These are phyloP conservation scores for Tragelaphus strepsiceros DNA, from an alignment of 2,113 vertebrate genomes.

Conservation along the genomic window DNA sequence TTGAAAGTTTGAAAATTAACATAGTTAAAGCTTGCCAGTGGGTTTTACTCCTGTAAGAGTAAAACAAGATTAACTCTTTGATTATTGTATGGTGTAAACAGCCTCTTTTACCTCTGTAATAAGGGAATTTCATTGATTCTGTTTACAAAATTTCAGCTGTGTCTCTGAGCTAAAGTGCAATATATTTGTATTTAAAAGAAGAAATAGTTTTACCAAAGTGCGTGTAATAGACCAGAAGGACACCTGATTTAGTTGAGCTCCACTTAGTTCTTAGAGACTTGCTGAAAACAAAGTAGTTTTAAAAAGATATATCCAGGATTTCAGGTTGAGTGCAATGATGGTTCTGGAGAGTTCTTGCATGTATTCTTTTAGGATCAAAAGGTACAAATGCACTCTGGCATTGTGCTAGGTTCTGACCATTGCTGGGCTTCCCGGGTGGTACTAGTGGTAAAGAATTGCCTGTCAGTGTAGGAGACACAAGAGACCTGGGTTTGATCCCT, in stretches of 20 bases:
- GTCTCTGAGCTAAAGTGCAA: slow-evolving; percentile 52
- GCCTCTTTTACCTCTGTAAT: slow-evolving; percentile 46
- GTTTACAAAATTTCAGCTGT: slow-evolving; percentile 58
- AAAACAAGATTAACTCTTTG: slow-evolving; percentile 78
- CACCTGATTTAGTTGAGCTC: background rate
- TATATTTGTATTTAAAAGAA: slow-evolving; percentile 42
- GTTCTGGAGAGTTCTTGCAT: background rate
- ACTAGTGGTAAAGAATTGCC: background rate
- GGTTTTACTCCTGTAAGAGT: slow-evolving; percentile 68
- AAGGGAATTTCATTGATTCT: slow-evolving; percentile 48
- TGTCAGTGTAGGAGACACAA: background rate
- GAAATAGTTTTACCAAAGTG: background rate
- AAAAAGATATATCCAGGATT: background rate
- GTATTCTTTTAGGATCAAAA: background rate
- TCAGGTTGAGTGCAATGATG: background rate
- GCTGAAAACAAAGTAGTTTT: background rate
- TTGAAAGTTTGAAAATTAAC: slow-evolving; percentile 81
- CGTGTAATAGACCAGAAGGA: background rate
- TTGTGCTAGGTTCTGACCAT: background rate
- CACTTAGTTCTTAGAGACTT: background rate
- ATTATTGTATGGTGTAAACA: slow-evolving; percentile 72
- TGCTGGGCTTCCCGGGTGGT: background rate
- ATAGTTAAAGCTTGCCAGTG: slow-evolving; percentile 77
- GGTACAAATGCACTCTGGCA: background rate
- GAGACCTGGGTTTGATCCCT: background rate